phyloP scores from a whole-genome alignment of 2,797 vertebrate species.

The Tenualosa thibaudeaui region DNA sequence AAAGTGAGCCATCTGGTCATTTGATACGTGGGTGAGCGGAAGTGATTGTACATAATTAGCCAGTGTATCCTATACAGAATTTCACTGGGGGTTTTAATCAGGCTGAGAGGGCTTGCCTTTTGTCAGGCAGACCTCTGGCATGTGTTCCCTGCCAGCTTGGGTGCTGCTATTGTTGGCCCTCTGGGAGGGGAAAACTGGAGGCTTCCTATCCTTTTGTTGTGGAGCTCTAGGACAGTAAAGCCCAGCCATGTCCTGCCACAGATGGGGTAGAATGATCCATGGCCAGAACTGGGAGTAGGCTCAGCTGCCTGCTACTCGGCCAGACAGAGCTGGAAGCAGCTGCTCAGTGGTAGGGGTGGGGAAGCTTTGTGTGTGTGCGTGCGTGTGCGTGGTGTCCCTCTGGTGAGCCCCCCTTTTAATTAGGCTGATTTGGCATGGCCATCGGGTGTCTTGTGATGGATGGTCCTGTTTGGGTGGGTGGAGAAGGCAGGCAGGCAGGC shows the following conservation, averaged over 20 bases:
- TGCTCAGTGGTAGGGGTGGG: neutral
- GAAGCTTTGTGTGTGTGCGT: neutral
- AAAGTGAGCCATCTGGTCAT: slow-evolving; percentile 1
- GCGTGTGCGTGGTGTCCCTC: slow-evolving; percentile 39
- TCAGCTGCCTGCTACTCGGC: neutral
- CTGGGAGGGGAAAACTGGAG: neutral
- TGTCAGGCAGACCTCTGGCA: neutral
- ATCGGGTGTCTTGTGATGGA: slow-evolving; percentile 29
- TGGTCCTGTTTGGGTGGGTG: slow-evolving; percentile 11
- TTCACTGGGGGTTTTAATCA: neutral
- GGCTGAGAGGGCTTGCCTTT: neutral
- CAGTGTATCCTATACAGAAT: neutral
- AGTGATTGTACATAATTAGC: slow-evolving; percentile 12
- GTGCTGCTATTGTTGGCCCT: neutral
- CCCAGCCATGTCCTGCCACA: neutral
- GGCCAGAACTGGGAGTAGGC: neutral
- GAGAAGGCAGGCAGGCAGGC: no score
- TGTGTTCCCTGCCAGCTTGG: neutral
- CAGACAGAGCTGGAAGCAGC: slow-evolving; percentile 5
- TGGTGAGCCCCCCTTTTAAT: slow-evolving; percentile 45
- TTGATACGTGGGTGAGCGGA: neutral
- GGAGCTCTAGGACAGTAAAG: neutral
- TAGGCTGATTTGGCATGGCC: slow-evolving; percentile 44
- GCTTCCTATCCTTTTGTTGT: neutral
- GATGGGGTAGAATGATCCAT: neutral